Evolutionary conservation across 2,888 invertebrate species (phyloP).

Genomic region (Melinopterus prodromus): DNA sequence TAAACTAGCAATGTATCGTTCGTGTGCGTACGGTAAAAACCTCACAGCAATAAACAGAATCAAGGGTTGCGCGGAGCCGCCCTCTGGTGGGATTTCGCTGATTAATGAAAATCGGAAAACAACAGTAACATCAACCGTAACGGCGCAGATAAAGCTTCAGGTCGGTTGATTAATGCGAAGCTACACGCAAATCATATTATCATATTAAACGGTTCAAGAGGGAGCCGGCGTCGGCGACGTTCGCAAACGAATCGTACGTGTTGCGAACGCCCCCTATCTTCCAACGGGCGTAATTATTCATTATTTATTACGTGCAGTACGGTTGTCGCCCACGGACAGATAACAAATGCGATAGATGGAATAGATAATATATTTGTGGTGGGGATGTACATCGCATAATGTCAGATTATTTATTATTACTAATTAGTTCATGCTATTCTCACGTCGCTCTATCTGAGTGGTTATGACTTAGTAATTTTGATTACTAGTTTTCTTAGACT

Average conservation of each 20-base stretch:
- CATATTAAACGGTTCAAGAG: conserved; percentile 52
- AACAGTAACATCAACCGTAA: conserved; percentile 50
- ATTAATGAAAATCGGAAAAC: conserved; percentile 56
- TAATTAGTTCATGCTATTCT: too few species aligned
- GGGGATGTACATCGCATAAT: too few species aligned
- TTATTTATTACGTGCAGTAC: conserved; percentile 39
- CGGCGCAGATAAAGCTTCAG: conserved; percentile 51
- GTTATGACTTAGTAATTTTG: too few species aligned
- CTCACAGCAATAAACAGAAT: not conserved
- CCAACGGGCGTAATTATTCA: conserved; percentile 38
- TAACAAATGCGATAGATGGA: not conserved
- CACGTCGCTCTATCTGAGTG: too few species aligned
- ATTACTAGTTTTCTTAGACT: too few species aligned
- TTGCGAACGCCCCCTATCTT: not conserved
- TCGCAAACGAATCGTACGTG: conserved; percentile 16
- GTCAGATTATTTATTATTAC: too few species aligned
- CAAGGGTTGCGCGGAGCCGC: not conserved
- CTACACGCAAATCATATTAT: conserved; percentile 56
- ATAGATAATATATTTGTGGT: too few species aligned
- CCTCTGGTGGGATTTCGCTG: conserved; percentile 47
- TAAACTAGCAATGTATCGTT: not conserved
- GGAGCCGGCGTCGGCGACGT: conserved; percentile 39
- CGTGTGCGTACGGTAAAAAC: not conserved
- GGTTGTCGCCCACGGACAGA: not conserved
- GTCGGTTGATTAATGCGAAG: conserved; percentile 54